Percentiles rank a stretch among this genome's conserved stretches.
Conservation (phyloP, 1,140 invertebrate genomes). For the Ladona fulva region DNA sequence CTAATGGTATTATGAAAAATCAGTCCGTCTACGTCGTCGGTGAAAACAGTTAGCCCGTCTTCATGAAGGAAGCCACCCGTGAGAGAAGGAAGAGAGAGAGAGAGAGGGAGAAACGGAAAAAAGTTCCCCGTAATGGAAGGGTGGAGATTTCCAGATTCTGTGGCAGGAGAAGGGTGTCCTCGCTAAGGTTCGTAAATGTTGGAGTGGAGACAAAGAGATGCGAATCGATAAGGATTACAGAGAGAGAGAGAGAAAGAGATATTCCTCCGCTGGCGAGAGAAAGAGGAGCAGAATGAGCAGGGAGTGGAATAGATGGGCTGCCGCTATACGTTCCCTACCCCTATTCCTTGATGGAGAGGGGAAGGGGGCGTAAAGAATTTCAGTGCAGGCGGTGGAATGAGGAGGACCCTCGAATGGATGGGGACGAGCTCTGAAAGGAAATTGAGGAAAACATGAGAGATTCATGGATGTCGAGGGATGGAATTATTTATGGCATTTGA, state of each 20-base stretch:
- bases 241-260: not conserved
- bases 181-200: not conserved
- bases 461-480: no score
- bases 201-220: not conserved
- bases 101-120: no score
- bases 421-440: not conserved
- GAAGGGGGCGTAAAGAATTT: not conserved
- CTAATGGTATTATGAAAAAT: no score
- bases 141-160: not conserved
- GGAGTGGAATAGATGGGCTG: no score
- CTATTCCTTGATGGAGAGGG: not conserved
- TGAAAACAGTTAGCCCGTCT: not conserved
- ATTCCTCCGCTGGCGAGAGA: not conserved
- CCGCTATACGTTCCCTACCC: no score
- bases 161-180: not conserved
- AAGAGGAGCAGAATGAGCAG: no score
- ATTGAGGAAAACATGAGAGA: no score
- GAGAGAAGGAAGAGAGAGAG: not conserved
- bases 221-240: conserved; percentile 1
- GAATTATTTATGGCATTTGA: no score
- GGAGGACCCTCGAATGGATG: not conserved
- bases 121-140: no score
- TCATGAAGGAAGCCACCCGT: not conserved
- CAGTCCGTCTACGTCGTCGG: no score
- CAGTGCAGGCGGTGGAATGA: not conserved